Percentiles rank a stretch among this genome's conserved stretches.
Evolutionary conservation across 2,797 vertebrate species (phyloP).

Genomic region (Tarsius wallacei): DNA sequence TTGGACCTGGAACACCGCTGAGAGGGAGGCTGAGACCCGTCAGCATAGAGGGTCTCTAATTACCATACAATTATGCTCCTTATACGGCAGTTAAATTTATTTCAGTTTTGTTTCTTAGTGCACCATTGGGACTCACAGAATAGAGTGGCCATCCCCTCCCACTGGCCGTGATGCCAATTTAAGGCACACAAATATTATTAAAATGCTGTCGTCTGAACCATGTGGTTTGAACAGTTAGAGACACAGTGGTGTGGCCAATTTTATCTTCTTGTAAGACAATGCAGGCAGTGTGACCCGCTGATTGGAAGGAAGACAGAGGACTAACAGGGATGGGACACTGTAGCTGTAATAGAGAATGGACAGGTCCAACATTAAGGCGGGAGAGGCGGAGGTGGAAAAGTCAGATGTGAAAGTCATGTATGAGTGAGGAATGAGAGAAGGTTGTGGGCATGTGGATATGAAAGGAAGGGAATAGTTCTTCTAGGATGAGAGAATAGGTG

Average conservation of each 20-base stretch:
- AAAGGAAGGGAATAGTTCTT: neutral
- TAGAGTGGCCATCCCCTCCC: neutral
- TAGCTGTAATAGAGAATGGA: neutral
- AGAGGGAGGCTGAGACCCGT: neutral
- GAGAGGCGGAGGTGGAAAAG: neutral
- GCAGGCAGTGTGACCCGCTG: neutral
- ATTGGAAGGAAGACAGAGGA: neutral
- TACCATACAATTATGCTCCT: neutral
- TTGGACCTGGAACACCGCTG: neutral
- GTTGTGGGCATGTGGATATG: neutral
- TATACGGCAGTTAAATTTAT: neutral
- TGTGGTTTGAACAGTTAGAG: neutral
- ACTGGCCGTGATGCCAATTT: neutral
- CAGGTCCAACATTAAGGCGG: neutral
- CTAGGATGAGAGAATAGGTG: neutral
- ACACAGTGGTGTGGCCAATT: neutral
- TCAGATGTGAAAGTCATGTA: neutral
- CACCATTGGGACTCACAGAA: neutral
- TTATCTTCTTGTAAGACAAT: neutral
- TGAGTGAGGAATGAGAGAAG: neutral
- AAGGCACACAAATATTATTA: neutral
- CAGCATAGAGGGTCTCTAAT: neutral
- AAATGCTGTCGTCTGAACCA: neutral
- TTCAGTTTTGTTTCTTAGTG: neutral
- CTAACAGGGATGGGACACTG: neutral